Conservation (phyloP, 2,888 invertebrate genomes). For the Aethes cnicana region DNA sequence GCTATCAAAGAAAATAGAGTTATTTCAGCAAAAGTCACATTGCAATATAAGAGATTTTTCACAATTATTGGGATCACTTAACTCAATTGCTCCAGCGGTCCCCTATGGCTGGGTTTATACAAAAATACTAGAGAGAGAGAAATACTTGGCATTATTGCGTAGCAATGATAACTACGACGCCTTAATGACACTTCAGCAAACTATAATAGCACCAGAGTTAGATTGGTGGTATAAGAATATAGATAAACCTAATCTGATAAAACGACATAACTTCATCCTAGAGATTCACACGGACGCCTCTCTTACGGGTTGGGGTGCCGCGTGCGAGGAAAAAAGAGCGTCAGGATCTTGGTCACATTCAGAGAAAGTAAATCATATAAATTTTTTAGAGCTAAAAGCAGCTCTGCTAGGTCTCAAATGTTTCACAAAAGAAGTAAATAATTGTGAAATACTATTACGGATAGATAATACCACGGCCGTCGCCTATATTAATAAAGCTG, state of each 20-base stretch:
- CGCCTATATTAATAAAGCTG: constrained; percentile 1
- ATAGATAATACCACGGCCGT: not conserved
- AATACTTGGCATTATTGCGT: constrained; percentile 10
- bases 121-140: constrained; percentile 22
- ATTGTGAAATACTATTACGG: not conserved
- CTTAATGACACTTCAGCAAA: not conserved
- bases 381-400: not conserved
- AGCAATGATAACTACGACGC: constrained; percentile 12
- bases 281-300: not conserved
- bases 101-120: constrained; percentile 25
- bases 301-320: not conserved
- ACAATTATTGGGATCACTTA: constrained; percentile 16
- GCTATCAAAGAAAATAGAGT: too few relatives aligned
- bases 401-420: not conserved
- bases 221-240: constrained; percentile 17
- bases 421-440: not conserved
- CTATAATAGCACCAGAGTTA: constrained; percentile 2
- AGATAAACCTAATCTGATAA: not conserved
- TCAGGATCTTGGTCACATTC: not conserved
- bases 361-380: not conserved
- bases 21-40: not conserved
- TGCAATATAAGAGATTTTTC: constrained; percentile 18
- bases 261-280: not conserved
- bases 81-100: constrained; percentile 21
- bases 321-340: not conserved